These are phyloP conservation scores for Zaprionus obscuricornis DNA, from an alignment of 2,888 invertebrate genomes.

Conservation along the genomic window DNA sequence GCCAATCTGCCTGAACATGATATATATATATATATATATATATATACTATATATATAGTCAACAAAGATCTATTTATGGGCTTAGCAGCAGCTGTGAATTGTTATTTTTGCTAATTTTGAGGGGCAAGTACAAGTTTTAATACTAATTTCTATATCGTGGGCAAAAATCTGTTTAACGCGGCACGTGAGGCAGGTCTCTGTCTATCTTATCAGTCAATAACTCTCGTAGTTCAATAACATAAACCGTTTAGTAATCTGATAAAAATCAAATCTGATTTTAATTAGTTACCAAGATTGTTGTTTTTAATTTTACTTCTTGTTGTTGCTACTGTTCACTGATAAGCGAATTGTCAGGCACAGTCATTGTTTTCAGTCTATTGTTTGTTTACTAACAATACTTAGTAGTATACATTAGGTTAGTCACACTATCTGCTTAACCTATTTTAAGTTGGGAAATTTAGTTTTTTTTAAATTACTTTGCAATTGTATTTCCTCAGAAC, in stretches of 20 bases:
- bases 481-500: too few species aligned
- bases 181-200: conserved; percentile 40
- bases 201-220: conserved; percentile 49
- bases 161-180: background rate
- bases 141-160: background rate
- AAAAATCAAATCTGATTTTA: conserved; percentile 36
- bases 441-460: too few species aligned
- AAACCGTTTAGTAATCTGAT: conserved; percentile 47
- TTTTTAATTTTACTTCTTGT: conserved; percentile 22
- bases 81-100: too few species aligned
- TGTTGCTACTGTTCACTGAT: conserved; percentile 20
- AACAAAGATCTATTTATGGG: too few species aligned
- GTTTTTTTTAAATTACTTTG: too few species aligned
- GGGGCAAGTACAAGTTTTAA: background rate
- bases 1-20: too few species aligned
- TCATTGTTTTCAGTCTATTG: background rate
- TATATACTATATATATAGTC: background rate
- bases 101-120: conserved; percentile 20
- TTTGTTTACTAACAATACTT: conserved; percentile 29
- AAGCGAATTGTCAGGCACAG: conserved; percentile 29
- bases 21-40: too few species aligned
- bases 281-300: conserved; percentile 31
- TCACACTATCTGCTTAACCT: conserved; percentile 17
- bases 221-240: conserved; percentile 12
- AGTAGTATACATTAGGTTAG: conserved; percentile 12